phyloP scores from a whole-genome alignment of 2,888 invertebrate species.

The Aricia artaxerxes region DNA sequence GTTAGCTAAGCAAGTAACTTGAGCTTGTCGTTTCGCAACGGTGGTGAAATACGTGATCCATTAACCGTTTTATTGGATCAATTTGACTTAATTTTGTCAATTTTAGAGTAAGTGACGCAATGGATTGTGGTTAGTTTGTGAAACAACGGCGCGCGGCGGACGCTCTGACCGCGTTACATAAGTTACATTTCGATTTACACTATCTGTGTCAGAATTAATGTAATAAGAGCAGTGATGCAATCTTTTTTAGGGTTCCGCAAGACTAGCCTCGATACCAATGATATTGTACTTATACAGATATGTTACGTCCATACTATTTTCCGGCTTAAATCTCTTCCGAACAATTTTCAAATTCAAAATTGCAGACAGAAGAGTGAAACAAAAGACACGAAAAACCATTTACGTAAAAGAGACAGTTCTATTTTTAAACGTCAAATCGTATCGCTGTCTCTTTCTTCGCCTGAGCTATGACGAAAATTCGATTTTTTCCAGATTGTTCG shows the following conservation, averaged over 20 bases:
- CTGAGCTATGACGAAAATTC: too few species aligned
- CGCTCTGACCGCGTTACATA: constrained; percentile 39
- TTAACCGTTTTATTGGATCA: constrained; percentile 7
- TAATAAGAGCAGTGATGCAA: constrained; percentile 29
- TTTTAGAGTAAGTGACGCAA: constrained; percentile 39
- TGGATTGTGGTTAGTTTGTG: constrained; percentile 41
- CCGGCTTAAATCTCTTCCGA: too few species aligned
- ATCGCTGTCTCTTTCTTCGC: too few species aligned
- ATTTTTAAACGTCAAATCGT: too few species aligned
- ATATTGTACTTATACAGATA: too few species aligned
- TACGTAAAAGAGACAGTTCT: too few species aligned
- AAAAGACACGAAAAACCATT: too few species aligned
- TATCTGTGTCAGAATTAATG: constrained; percentile 33
- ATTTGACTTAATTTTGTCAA: constrained; percentile 12
- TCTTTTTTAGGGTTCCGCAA: constrained; percentile 9
- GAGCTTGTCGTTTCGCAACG: constrained; percentile 7
- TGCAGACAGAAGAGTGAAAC: too few species aligned
- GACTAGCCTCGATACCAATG: neutral
- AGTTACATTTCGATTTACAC: constrained; percentile 34
- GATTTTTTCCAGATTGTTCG: too few species aligned
- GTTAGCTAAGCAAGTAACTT: neutral
- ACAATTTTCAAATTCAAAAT: too few species aligned
- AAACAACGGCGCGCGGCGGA: constrained; percentile 36
- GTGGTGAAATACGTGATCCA: constrained; percentile 4
- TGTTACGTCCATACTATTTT: too few species aligned